phyloP scores from a whole-genome alignment of 2,888 invertebrate genomes.

The Xylocampa areola region DNA sequence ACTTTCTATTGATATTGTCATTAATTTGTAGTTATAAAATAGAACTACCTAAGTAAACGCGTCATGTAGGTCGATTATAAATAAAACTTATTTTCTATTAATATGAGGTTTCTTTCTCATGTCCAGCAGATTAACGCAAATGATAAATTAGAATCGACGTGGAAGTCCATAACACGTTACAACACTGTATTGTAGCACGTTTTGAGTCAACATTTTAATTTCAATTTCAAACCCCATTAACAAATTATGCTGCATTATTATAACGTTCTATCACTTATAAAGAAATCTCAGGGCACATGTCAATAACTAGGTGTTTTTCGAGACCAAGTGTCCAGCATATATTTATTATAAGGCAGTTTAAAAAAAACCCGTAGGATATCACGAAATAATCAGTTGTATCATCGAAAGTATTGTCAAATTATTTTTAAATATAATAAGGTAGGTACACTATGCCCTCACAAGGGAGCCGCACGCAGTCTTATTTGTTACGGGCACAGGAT shows the following conservation, averaged over 20 bases:
- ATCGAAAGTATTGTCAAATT: slow-evolving; percentile 55
- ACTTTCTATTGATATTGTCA: slow-evolving; percentile 66
- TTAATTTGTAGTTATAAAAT: slow-evolving; percentile 66
- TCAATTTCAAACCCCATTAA: slow-evolving; percentile 39
- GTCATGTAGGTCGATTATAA: slow-evolving; percentile 64
- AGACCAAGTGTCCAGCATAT: slow-evolving; percentile 10
- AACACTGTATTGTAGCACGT: slow-evolving; percentile 60
- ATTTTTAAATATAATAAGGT: slow-evolving; percentile 53
- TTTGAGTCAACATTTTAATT: slow-evolving; percentile 37
- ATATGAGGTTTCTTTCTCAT: slow-evolving; percentile 50
- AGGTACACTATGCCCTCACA: slow-evolving; percentile 62
- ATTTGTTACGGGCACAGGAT: slow-evolving; percentile 62
- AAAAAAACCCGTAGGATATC: slow-evolving; percentile 30
- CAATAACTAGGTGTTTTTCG: slow-evolving; percentile 13
- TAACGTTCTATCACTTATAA: slow-evolving; percentile 40
- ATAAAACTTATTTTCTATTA: slow-evolving; percentile 70
- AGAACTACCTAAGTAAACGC: slow-evolving; percentile 63
- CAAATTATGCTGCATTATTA: slow-evolving; percentile 34
- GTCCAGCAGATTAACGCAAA: slow-evolving; percentile 60
- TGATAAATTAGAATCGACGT: slow-evolving; percentile 55
- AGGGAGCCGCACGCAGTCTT: slow-evolving; percentile 72
- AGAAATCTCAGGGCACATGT: slow-evolving; percentile 24
- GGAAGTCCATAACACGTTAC: slow-evolving; percentile 58
- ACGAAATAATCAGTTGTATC: slow-evolving; percentile 32
- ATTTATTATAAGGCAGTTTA: slow-evolving; percentile 26